Evolutionary conservation across 2,888 invertebrate species (phyloP).

Genomic region (Dugesia japonica): DNA sequence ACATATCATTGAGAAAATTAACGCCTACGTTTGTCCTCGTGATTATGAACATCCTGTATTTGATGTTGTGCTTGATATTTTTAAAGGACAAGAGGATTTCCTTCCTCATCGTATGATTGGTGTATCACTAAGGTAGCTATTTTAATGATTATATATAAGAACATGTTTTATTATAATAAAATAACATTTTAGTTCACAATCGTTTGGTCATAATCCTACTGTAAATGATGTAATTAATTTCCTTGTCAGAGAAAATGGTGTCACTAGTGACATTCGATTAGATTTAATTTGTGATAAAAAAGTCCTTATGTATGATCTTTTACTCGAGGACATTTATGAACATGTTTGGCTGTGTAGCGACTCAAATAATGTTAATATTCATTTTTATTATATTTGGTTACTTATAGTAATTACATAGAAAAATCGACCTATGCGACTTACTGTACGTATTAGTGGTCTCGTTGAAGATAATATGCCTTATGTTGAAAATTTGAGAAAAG

Average conservation of each 20-base stretch:
- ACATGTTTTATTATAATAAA: background rate
- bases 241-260: conserved; percentile 11
- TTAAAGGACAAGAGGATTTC: conserved; percentile 26
- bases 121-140: background rate
- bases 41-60: conserved; percentile 22
- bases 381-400: background rate
- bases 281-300: conserved; percentile 20
- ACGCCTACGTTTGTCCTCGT: background rate
- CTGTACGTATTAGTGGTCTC: conserved; percentile 10
- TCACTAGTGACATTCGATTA: conserved; percentile 9
- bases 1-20: conserved; percentile 14
- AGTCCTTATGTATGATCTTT: conserved; percentile 20
- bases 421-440: conserved; percentile 24
- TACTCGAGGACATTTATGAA: conserved; percentile 20
- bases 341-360: conserved; percentile 9
- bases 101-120: conserved; percentile 11
- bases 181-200: conserved; percentile 14
- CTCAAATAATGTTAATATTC: background rate
- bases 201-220: conserved; percentile 15
- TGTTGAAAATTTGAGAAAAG: conserved; percentile 21
- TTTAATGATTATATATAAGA: background rate
- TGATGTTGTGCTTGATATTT: conserved; percentile 11
- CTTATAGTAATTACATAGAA: background rate
- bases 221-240: conserved; percentile 17
- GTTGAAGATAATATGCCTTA: conserved; percentile 22